Percentiles rank a stretch among this genome's conserved stretches.
Conservation (phyloP, 2,113 vertebrate genomes). For the Sialia sialis region DNA sequence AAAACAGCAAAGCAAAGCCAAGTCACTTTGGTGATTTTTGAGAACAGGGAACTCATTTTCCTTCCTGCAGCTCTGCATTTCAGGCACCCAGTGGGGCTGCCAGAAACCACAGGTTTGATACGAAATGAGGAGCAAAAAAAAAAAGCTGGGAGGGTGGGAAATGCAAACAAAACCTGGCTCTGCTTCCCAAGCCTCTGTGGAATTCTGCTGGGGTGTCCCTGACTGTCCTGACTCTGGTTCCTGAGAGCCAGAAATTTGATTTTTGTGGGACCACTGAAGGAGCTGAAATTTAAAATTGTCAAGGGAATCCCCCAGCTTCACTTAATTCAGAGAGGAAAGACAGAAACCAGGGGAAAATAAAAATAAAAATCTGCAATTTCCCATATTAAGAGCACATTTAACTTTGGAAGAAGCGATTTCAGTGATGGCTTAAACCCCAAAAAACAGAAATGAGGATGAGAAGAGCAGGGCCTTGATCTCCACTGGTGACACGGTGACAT, state of each 20-base stretch:
- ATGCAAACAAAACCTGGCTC: background rate
- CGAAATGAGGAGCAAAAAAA: background rate
- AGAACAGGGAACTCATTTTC: background rate
- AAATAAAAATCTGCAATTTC: background rate
- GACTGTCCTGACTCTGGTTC: background rate
- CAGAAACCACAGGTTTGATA: background rate
- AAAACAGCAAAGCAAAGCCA: background rate
- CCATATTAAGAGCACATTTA: background rate
- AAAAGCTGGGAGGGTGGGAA: background rate
- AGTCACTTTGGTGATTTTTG: conserved; percentile 12
- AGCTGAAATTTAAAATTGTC: background rate
- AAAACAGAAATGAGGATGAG: background rate
- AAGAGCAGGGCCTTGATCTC: background rate
- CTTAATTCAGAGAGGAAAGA: background rate
- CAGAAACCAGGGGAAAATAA: background rate
- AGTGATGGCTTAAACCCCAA: background rate
- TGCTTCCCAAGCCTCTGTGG: background rate
- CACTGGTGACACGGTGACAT: background rate
- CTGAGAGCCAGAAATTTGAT: background rate
- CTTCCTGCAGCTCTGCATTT: background rate
- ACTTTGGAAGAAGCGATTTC: background rate
- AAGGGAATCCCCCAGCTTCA: background rate
- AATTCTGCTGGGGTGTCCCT: background rate
- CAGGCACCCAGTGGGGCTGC: background rate
- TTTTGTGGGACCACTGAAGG: background rate